Percentiles rank a stretch among this genome's conserved stretches.
These are phyloP conservation scores for Napeogenes inachia DNA, from an alignment of 2,888 invertebrate genomes.

Conservation along the genomic window DNA sequence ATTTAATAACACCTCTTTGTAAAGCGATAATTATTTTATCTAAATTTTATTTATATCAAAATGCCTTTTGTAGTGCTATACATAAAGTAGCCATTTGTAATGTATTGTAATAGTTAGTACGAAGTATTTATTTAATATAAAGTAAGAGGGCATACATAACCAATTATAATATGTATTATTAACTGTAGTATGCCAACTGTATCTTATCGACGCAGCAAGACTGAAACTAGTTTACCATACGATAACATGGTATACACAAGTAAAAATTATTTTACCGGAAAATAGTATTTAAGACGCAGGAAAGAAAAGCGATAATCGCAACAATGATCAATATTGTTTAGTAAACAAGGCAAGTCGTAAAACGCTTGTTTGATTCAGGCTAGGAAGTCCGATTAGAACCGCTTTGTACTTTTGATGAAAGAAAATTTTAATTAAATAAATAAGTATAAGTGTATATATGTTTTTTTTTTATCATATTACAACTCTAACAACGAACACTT, in stretches of 20 bases:
- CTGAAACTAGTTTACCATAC: slow-evolving; percentile 27
- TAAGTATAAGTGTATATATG: too few species aligned
- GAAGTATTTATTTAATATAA: not conserved
- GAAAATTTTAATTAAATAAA: not conserved
- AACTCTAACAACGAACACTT: too few species aligned
- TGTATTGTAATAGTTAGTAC: too few species aligned
- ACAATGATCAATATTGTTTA: slow-evolving; percentile 11
- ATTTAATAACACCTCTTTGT: too few species aligned
- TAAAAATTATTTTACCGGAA: slow-evolving; percentile 2
- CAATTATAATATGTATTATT: slow-evolving; percentile 3
- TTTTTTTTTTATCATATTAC: too few species aligned
- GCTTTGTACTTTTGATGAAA: slow-evolving; percentile 1
- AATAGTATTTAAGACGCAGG: slow-evolving; percentile 4
- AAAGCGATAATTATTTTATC: too few species aligned
- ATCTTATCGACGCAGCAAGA: slow-evolving; percentile 15
- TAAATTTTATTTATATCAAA: too few species aligned
- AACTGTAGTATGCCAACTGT: slow-evolving; percentile 2
- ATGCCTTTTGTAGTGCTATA: too few species aligned
- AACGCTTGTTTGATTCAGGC: slow-evolving; percentile 19
- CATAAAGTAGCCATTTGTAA: too few species aligned
- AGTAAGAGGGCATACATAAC: not conserved
- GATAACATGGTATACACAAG: slow-evolving; percentile 25
- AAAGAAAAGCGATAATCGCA: slow-evolving; percentile 5
- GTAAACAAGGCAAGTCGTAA: slow-evolving; percentile 24
- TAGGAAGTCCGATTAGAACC: slow-evolving; percentile 7